Evolutionary conservation across 2,113 vertebrate genomes (phyloP).

Genomic region (Neopipo cinnamomea): DNA sequence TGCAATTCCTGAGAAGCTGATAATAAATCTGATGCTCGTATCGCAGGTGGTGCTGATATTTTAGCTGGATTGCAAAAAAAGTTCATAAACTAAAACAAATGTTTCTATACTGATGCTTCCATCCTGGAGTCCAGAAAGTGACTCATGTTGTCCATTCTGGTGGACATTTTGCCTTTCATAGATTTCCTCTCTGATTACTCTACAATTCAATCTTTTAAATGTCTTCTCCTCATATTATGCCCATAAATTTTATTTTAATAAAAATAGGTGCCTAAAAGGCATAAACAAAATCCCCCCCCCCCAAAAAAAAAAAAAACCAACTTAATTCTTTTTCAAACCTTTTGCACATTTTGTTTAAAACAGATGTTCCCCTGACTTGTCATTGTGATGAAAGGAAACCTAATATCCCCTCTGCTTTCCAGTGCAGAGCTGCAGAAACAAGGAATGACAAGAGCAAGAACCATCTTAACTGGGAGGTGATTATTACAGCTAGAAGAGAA

Average conservation of each 20-base stretch:
- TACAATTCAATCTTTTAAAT: slow-evolving; percentile 39
- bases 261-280: slow-evolving; percentile 61
- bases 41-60: slow-evolving; percentile 67
- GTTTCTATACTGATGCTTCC: slow-evolving; percentile 12
- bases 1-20: slow-evolving; percentile 48
- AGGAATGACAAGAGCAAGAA: not conserved
- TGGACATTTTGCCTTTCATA: slow-evolving; percentile 42
- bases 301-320: not conserved
- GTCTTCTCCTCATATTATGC: slow-evolving; percentile 47
- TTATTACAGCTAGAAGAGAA: not conserved
- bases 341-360: slow-evolving; percentile 60
- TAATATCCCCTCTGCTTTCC: slow-evolving; percentile 45
- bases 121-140: not conserved
- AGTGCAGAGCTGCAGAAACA: slow-evolving; percentile 40
- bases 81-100: slow-evolving; percentile 60
- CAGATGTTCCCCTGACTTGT: slow-evolving; percentile 69
- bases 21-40: slow-evolving; percentile 63
- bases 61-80: slow-evolving; percentile 19
- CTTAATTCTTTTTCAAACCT: slow-evolving; percentile 18
- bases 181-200: slow-evolving; percentile 24
- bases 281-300: slow-evolving; percentile 44
- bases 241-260: slow-evolving; percentile 78
- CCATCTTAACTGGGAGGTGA: not conserved
- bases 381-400: slow-evolving; percentile 49
- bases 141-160: not conserved